phyloP scores from a whole-genome alignment of 2,888 invertebrate genomes.

The Frankliniella fusca region DNA sequence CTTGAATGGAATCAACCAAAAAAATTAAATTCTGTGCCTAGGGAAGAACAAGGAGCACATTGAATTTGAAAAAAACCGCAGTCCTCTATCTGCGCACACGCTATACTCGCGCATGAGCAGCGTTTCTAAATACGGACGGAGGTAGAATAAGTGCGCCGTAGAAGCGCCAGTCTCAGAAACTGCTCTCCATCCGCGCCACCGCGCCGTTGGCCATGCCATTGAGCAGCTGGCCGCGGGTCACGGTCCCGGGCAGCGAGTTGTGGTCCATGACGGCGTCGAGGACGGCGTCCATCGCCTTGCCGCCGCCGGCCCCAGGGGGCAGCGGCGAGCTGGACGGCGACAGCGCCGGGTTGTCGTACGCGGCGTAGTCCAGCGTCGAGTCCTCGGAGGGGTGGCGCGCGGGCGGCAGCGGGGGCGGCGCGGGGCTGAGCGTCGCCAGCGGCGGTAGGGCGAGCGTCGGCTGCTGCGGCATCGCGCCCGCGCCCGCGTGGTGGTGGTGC shows the following conservation, averaged over 20 bases:
- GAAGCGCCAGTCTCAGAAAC: neutral
- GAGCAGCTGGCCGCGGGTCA: neutral
- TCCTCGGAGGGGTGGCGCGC: constrained; percentile 33
- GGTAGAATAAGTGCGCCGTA: too few species aligned
- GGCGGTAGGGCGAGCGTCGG: neutral
- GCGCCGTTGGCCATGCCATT: neutral
- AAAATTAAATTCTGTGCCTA: too few species aligned
- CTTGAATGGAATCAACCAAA: too few species aligned
- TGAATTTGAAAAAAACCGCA: too few species aligned
- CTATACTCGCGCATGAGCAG: too few species aligned
- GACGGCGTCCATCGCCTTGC: constrained; percentile 17
- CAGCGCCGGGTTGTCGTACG: constrained; percentile 35
- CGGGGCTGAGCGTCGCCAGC: constrained; percentile 32
- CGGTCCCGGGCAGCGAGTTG: neutral
- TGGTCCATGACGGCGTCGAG: neutral
- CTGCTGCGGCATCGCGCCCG: neutral
- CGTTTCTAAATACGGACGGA: too few species aligned
- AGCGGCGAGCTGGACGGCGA: constrained; percentile 28
- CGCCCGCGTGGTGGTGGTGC: constrained; percentile 31
- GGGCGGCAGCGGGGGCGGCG: constrained; percentile 29
- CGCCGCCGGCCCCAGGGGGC: neutral
- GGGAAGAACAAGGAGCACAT: too few species aligned
- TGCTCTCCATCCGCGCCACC: constrained; percentile 8
- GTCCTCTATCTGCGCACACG: too few species aligned
- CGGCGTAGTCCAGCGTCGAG: constrained; percentile 34